phyloP scores from a whole-genome alignment of 2,113 vertebrate genomes.

The Conger conger region DNA sequence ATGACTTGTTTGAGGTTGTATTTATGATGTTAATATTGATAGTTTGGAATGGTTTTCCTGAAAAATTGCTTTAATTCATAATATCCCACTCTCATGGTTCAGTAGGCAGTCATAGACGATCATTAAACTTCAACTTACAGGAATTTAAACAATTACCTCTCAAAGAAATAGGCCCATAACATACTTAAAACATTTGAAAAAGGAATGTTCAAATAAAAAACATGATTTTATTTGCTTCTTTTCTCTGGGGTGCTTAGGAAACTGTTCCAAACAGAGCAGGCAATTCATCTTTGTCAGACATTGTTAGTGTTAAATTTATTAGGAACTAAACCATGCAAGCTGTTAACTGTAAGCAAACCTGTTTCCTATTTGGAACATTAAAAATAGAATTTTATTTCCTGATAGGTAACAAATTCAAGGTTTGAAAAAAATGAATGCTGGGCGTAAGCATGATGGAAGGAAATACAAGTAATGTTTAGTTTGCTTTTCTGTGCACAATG shows the following conservation, averaged over 20 bases:
- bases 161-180: background rate
- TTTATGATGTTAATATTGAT: background rate
- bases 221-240: conserved; percentile 14
- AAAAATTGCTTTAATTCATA: background rate
- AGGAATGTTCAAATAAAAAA: background rate
- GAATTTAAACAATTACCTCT: background rate
- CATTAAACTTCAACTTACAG: background rate
- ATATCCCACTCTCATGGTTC: background rate
- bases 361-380: conserved; percentile 25
- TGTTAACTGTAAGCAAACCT: conserved; percentile 19
- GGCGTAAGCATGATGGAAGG: conserved; percentile 20
- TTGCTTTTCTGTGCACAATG: background rate
- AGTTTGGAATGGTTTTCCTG: background rate
- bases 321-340: conserved; percentile 31
- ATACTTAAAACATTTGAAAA: background rate
- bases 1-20: background rate
- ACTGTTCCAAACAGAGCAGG: conserved; percentile 11
- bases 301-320: conserved; percentile 35
- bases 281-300: conserved; percentile 34
- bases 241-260: conserved; percentile 20
- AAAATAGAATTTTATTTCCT: conserved; percentile 16
- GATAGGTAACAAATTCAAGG: conserved; percentile 20
- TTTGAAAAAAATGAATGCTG: conserved; percentile 19
- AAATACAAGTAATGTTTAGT: conserved; percentile 9
- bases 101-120: background rate